These are phyloP conservation scores for Alviniconcha marisindica DNA, from an alignment of 1,140 invertebrate genomes.

Conservation along the genomic window DNA sequence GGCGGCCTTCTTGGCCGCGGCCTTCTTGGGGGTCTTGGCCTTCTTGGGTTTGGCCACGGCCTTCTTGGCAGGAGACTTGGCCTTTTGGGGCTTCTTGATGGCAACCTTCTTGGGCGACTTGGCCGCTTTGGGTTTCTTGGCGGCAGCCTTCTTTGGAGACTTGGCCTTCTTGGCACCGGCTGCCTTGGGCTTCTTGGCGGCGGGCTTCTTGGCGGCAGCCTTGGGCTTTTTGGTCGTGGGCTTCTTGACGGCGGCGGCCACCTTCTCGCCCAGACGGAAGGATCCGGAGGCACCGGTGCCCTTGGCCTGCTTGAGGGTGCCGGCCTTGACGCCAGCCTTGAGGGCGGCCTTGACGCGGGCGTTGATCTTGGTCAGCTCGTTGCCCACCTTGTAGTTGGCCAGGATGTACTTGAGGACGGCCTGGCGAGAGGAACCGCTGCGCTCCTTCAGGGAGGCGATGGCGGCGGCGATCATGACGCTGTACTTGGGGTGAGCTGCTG, in stretches of 20 bases:
- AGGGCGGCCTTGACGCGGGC: slow-evolving; percentile 52
- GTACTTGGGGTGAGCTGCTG: slow-evolving; percentile 37
- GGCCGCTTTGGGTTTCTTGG: slow-evolving; percentile 15
- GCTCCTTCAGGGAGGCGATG: slow-evolving; percentile 18
- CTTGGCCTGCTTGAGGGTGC: slow-evolving; percentile 60
- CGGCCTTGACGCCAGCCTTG: slow-evolving; percentile 56
- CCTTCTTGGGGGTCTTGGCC: slow-evolving; percentile 8
- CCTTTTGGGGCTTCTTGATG: too few species aligned
- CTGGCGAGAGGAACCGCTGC: slow-evolving; percentile 54
- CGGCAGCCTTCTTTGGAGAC: not conserved
- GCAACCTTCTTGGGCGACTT: not conserved
- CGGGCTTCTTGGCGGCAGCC: not conserved
- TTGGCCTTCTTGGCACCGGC: too few species aligned
- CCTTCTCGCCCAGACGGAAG: slow-evolving; percentile 49
- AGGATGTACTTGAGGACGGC: slow-evolving; percentile 71
- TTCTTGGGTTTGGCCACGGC: not conserved
- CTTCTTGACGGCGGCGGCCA: slow-evolving; percentile 39
- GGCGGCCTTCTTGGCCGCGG: slow-evolving; percentile 15
- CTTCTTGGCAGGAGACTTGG: slow-evolving; percentile 1
- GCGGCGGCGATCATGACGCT: slow-evolving; percentile 38
- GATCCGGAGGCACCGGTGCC: slow-evolving; percentile 43
- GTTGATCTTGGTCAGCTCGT: slow-evolving; percentile 51
- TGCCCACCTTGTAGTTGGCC: slow-evolving; percentile 66
- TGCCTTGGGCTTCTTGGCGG: too few species aligned
- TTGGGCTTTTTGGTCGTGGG: slow-evolving; percentile 36